Evolutionary conservation across 2,113 vertebrate genomes (phyloP), one percentile per base, ranked within the genome.

Genomic region (Notiomystis cincta): DNA sequence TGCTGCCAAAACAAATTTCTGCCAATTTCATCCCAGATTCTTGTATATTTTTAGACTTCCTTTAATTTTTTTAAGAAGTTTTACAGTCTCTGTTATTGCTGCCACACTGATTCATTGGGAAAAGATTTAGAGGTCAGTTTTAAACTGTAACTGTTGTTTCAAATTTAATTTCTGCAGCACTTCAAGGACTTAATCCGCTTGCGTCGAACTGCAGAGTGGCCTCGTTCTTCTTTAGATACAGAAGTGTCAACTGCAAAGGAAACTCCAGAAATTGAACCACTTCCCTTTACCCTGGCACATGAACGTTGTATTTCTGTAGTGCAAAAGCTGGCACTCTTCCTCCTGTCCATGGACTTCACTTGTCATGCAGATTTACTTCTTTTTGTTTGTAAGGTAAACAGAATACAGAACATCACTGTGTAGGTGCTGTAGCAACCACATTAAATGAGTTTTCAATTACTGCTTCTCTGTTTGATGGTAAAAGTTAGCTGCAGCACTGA

Each of bases 281-380:
- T 99, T 93, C 99, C 99, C 23, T 99, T 99, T 96, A 99, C 99
- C 1, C 95, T 99, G 94, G 98, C 99, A n/a, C 99, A 99, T 31
- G 99, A 99, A 45, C 99, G 99, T 38, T 99, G 99, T 97, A 99
- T 99, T 97, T 99, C 98, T 40, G 99, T 99, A 72, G 99, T 99
- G 48, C 99, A 99, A 97, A 99, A 99, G 91, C 98, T 99, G 82
- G 98, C 98, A 28, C 98, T 99, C 30, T 99, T 99, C 95, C 98
- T 99, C 13, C 98, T 99, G 44, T 99, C 99, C 66, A 99, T 99
- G 99, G 99, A 99, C 97, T 99, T 99, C 82, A 99, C 99, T 87
- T 99, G 99, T 94, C 99, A 99, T 65, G 99, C 99, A 25, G 99
- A 99, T 98, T 98, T 99, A 70, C 98, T 99, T 92, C 97, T 99